These are phyloP conservation scores for Hipparchia semele DNA, from an alignment of 2,888 invertebrate genomes.

Conservation along the genomic window DNA sequence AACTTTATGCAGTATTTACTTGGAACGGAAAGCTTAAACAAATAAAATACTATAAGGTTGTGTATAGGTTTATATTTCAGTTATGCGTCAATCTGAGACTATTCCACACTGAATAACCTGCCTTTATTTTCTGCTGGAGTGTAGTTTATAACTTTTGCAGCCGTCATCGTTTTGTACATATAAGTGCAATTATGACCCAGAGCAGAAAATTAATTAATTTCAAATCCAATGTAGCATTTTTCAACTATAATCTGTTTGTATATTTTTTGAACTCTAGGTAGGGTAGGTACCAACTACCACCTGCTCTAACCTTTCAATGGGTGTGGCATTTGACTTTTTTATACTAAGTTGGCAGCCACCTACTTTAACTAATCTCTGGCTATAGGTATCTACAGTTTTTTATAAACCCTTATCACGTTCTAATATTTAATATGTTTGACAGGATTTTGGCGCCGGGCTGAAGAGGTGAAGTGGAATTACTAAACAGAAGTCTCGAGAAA, in stretches of 20 bases:
- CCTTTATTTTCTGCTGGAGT: not conserved
- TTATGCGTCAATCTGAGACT: conserved; percentile 1
- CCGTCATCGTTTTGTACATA: too few relatives aligned
- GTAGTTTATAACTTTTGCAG: too few relatives aligned
- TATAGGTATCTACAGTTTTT: not conserved
- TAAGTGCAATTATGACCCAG: too few relatives aligned
- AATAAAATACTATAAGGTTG: conserved; percentile 19
- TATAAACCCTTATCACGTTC: too few relatives aligned
- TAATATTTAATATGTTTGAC: conserved; percentile 42
- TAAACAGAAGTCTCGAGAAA: not conserved
- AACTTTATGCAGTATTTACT: not conserved
- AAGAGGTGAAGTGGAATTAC: not conserved
- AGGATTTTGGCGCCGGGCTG: conserved; percentile 51
- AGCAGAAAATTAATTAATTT: too few relatives aligned
- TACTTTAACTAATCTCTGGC: too few relatives aligned
- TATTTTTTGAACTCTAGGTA: not conserved
- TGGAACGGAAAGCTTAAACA: conserved; percentile 14
- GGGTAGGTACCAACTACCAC: too few relatives aligned
- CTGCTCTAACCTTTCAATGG: not conserved
- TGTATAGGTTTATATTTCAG: conserved; percentile 12
- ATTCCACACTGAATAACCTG: not conserved
- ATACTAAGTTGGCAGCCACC: too few relatives aligned
- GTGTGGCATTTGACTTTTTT: not conserved
- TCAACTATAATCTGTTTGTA: not conserved
- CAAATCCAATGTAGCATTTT: too few relatives aligned